Conservation (phyloP, 1,140 invertebrate genomes). For the Adelges cooleyi region DNA sequence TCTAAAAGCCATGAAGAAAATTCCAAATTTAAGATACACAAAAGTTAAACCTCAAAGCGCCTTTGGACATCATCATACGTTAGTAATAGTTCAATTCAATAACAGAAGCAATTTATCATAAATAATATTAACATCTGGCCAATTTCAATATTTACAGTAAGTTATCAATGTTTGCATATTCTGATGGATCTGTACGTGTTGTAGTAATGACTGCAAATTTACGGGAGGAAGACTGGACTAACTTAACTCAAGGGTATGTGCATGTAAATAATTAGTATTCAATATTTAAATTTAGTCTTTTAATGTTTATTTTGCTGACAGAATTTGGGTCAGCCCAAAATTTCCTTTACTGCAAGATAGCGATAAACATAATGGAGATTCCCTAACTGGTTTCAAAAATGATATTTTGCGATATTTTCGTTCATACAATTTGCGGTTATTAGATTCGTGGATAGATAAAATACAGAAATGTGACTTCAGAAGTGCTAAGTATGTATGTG, state of each 20-base stretch:
- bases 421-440: constrained; percentile 54
- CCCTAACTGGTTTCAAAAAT: constrained; percentile 71
- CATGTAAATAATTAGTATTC: constrained; percentile 29
- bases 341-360: constrained; percentile 9
- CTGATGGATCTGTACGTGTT: constrained; percentile 66
- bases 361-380: constrained; percentile 46
- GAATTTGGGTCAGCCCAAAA: constrained; percentile 21
- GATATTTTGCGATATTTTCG: constrained; percentile 70
- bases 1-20: constrained; percentile 32
- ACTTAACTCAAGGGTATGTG: constrained; percentile 86
- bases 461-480: constrained; percentile 70
- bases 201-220: constrained; percentile 88
- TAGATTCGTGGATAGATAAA: constrained; percentile 60
- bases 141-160: constrained; percentile 48
- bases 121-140: not conserved
- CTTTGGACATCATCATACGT: constrained; percentile 85
- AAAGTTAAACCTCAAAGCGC: constrained; percentile 60
- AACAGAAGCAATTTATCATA: not conserved
- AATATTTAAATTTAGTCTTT: not conserved
- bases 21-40: constrained; percentile 52
- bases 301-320: constrained; percentile 2
- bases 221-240: constrained; percentile 80
- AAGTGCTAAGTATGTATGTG: constrained; percentile 54
- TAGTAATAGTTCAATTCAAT: constrained; percentile 35
- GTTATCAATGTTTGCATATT: constrained; percentile 77